Conservation (phyloP, 2,113 vertebrate genomes). For the Synodontis membranacea region DNA sequence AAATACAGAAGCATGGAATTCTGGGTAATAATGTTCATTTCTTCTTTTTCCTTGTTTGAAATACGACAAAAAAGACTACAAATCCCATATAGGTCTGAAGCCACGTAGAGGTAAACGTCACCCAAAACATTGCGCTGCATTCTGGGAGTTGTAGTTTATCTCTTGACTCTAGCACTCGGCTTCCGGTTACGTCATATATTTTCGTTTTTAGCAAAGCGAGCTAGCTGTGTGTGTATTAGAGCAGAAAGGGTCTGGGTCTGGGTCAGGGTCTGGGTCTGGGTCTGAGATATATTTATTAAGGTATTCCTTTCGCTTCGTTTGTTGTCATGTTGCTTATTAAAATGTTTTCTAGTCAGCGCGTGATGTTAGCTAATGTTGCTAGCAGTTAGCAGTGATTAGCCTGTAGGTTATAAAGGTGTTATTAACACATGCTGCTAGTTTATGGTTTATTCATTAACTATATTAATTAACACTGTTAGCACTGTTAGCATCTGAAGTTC, state of each 20-base stretch:
- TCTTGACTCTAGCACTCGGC: too few relatives aligned
- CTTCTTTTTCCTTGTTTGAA: background rate
- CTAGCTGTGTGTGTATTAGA: background rate
- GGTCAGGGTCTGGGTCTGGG: too few relatives aligned
- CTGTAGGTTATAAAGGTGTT: too few relatives aligned
- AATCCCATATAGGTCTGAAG: constrained; percentile 14
- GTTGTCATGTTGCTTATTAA: background rate
- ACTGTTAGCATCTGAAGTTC: background rate
- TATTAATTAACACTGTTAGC: background rate
- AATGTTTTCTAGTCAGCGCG: background rate
- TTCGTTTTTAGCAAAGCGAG: constrained; percentile 4
- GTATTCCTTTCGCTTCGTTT: background rate
- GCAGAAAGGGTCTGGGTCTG: too few relatives aligned
- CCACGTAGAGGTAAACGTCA: background rate
- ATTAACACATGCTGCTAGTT: background rate
- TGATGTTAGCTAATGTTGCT: background rate
- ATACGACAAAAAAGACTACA: constrained; percentile 42
- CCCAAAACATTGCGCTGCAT: constrained; percentile 27
- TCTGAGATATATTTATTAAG: background rate
- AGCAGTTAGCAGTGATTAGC: background rate
- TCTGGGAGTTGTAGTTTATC: constrained; percentile 48
- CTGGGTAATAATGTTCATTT: constrained; percentile 50
- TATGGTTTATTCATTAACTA: background rate
- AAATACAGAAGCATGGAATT: constrained; percentile 49
- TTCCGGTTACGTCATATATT: constrained; percentile 26